phyloP scores from a whole-genome alignment of 1,140 invertebrate genomes.

The Latrodectus geometricus region DNA sequence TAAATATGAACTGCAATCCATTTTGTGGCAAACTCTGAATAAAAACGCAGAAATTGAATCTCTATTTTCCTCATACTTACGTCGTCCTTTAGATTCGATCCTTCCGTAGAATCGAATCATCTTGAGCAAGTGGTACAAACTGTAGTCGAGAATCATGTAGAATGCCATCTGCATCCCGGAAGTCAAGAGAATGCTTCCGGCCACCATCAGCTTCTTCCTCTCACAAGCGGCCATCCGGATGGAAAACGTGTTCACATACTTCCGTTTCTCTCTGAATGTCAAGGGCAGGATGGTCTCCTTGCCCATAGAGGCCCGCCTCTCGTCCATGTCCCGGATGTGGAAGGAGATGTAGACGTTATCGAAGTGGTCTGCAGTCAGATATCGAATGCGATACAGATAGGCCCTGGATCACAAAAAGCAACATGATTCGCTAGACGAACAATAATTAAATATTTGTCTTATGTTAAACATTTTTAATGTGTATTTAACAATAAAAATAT shows the following conservation, averaged over 20 bases:
- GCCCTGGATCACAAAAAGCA: conserved; percentile 20
- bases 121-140: conserved; percentile 66
- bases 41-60: too few relatives aligned
- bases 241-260: conserved; percentile 62
- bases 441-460: too few relatives aligned
- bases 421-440: too few relatives aligned
- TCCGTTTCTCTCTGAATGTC: conserved; percentile 20
- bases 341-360: conserved; percentile 66
- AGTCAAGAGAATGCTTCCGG: conserved; percentile 64
- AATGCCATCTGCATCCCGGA: conserved; percentile 67
- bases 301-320: conserved; percentile 63
- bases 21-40: too few relatives aligned
- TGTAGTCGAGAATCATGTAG: conserved; percentile 68
- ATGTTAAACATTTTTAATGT: too few relatives aligned
- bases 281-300: conserved; percentile 67
- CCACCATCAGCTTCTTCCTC: conserved; percentile 63
- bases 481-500: too few relatives aligned
- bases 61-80: neutral
- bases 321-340: conserved; percentile 66
- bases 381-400: conserved; percentile 65
- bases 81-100: conserved; percentile 64
- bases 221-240: conserved; percentile 62
- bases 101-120: conserved; percentile 66
- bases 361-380: conserved; percentile 66
- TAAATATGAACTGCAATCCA: too few relatives aligned